Evolutionary conservation across 2,888 invertebrate genomes (phyloP).

Genomic region (Cephus pygmeus): DNA sequence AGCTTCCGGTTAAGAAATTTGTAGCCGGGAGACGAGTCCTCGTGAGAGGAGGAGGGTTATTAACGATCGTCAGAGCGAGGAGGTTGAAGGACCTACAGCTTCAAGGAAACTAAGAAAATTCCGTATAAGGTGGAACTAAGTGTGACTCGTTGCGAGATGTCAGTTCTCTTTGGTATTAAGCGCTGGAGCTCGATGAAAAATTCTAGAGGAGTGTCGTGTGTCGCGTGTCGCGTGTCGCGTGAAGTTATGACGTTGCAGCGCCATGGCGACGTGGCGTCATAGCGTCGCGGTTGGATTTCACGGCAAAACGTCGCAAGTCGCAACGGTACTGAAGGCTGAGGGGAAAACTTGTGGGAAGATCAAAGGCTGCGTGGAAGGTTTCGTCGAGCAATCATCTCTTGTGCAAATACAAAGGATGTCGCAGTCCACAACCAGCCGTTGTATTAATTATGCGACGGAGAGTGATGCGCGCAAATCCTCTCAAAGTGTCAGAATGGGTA

Average conservation of each 20-base stretch:
- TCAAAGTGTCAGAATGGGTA: too few relatives aligned
- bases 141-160: neutral
- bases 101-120: neutral
- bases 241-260: too few relatives aligned
- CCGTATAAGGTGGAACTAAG: neutral
- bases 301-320: neutral
- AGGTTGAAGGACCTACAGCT: neutral
- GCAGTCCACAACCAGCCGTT: too few relatives aligned
- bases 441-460: too few relatives aligned
- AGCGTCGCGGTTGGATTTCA: slow-evolving; percentile 10
- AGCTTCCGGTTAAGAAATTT: neutral
- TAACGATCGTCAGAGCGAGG: neutral
- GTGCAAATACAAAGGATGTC: neutral
- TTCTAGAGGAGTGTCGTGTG: neutral
- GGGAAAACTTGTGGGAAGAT: neutral
- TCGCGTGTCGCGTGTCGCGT: too few relatives aligned
- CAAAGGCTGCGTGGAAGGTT: neutral
- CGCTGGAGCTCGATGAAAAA: slow-evolving; percentile 21
- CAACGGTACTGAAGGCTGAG: too few relatives aligned
- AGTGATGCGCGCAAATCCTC: too few relatives aligned
- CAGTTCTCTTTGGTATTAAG: slow-evolving; percentile 17
- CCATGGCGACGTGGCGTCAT: slow-evolving; percentile 8
- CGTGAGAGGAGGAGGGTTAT: neutral
- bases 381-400: neutral
- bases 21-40: neutral